Conservation (phyloP, 1,140 invertebrate genomes). For the Pogonomyrmex californicus region DNA sequence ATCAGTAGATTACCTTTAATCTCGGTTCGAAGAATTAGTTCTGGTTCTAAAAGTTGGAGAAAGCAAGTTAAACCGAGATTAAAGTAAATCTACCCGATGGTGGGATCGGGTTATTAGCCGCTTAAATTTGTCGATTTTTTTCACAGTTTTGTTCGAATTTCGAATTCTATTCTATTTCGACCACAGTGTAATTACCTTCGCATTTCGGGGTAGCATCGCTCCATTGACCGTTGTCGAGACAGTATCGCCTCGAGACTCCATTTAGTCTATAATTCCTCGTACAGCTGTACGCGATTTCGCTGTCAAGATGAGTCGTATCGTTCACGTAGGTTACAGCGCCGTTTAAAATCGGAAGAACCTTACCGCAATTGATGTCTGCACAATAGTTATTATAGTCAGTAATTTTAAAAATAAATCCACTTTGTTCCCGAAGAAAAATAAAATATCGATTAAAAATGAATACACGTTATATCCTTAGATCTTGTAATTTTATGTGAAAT, state of each 20-base stretch:
- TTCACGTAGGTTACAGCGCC: conserved; percentile 93
- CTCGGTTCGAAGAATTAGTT: no score
- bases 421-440: no score
- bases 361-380: conserved; percentile 95
- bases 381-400: conserved; percentile 32
- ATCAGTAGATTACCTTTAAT: no score
- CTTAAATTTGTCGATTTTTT: neutral
- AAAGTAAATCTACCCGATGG: no score
- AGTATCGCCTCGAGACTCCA: conserved; percentile 91
- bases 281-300: conserved; percentile 93
- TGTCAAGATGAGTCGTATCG: conserved; percentile 93
- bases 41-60: no score
- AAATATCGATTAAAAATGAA: neutral
- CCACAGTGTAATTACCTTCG: conserved; percentile 89
- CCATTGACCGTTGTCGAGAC: conserved; percentile 93
- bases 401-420: neutral
- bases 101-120: no score
- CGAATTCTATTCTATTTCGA: neutral
- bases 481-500: neutral
- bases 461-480: neutral
- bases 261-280: conserved; percentile 93
- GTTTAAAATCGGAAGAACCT: conserved; percentile 92
- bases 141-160: neutral
- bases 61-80: no score
- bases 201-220: conserved; percentile 94